Percentiles rank a stretch among this genome's conserved stretches.
These are phyloP conservation scores for Labeo rohita DNA, from an alignment of 2,113 vertebrate genomes.

Conservation along the genomic window DNA sequence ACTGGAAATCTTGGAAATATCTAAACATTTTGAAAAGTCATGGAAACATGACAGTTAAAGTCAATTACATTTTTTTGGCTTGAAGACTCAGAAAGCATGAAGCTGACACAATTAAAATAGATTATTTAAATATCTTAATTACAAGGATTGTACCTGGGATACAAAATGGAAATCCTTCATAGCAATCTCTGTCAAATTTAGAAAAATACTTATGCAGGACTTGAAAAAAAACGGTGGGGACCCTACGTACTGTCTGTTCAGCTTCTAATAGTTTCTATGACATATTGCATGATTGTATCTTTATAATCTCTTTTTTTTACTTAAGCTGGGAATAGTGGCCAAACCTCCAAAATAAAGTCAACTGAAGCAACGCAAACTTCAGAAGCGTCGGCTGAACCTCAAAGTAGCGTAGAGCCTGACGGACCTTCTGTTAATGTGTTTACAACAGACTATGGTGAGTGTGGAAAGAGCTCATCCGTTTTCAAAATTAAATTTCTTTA, in stretches of 20 bases:
- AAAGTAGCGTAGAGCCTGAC: constrained; percentile 56
- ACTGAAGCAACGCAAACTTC: constrained; percentile 47
- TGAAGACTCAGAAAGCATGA: neutral
- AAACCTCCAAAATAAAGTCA: neutral
- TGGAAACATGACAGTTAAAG: neutral
- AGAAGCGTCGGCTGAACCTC: constrained; percentile 15
- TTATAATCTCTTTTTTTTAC: neutral
- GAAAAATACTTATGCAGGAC: neutral
- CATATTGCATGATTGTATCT: neutral
- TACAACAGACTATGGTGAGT: constrained; percentile 74
- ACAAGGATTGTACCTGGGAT: neutral
- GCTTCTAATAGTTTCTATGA: neutral
- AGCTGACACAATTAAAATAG: neutral
- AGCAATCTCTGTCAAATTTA: neutral
- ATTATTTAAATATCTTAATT: neutral
- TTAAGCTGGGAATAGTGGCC: constrained; percentile 47
- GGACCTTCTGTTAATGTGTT: constrained; percentile 63
- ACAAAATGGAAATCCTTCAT: neutral
- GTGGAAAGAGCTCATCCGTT: neutral
- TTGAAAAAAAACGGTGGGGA: neutral
- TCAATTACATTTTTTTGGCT: neutral
- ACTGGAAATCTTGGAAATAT: neutral
- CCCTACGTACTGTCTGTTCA: neutral
- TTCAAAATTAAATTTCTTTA: neutral
- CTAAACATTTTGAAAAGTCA: neutral